Percentiles rank a stretch among this genome's conserved stretches.
phyloP scores from a whole-genome alignment of 1,140 invertebrate genomes.

The Phymorhynchus buccinoides region DNA sequence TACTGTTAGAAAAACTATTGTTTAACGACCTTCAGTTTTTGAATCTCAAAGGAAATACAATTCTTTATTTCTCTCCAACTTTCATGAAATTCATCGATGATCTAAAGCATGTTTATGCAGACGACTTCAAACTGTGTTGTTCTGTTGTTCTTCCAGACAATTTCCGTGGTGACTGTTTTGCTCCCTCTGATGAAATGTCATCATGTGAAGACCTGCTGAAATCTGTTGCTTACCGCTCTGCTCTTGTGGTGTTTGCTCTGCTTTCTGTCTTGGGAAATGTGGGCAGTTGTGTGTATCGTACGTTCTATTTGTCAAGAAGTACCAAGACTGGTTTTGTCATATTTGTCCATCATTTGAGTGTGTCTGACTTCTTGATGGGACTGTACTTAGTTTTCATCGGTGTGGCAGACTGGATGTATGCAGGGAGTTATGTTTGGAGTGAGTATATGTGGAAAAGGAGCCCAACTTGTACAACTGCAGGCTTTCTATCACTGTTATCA shows the following conservation, averaged over 20 bases:
- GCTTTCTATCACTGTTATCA: conserved; percentile 53
- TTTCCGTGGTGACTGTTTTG: conserved; percentile 34
- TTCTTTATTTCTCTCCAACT: too few species aligned
- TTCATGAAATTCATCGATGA: too few species aligned
- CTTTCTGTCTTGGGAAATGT: conserved; percentile 54
- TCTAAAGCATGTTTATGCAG: conserved; percentile 5
- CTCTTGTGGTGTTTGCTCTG: conserved; percentile 51
- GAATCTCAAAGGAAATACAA: too few species aligned
- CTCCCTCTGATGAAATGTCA: conserved; percentile 50
- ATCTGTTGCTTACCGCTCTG: conserved; percentile 34
- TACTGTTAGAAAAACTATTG: too few species aligned
- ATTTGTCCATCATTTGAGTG: conserved; percentile 52
- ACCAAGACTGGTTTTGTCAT: conserved; percentile 27
- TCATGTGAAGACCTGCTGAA: conserved; percentile 53
- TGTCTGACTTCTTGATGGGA: conserved; percentile 63
- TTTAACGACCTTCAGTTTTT: too few species aligned
- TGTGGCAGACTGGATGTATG: conserved; percentile 49
- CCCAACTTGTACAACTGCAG: conserved; percentile 55
- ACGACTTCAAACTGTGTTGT: conserved; percentile 54
- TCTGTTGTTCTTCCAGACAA: conserved; percentile 8
- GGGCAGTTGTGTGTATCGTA: conserved; percentile 46
- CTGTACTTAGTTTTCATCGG: conserved; percentile 59
- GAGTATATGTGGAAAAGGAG: conserved; percentile 49
- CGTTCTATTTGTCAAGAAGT: conserved; percentile 23
- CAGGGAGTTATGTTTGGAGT: conserved; percentile 51